These are phyloP conservation scores for Tyria jacobaeae DNA, from an alignment of 2,888 invertebrate species.

Conservation along the genomic window DNA sequence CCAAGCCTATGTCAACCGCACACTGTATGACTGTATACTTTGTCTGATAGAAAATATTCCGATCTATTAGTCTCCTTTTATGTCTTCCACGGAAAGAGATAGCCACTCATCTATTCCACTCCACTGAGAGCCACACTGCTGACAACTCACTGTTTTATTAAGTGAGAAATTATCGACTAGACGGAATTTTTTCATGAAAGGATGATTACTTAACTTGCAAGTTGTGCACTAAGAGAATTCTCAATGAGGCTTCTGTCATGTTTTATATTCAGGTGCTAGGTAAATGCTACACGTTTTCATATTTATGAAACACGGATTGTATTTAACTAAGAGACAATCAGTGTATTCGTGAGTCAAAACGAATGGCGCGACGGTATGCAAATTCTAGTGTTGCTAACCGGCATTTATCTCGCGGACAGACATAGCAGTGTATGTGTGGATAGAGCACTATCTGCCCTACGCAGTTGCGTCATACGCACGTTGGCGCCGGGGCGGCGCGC, in stretches of 20 bases:
- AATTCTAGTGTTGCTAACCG: conserved; percentile 44
- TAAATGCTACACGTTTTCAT: conserved; percentile 32
- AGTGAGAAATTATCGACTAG: conserved; percentile 19
- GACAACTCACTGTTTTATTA: conserved; percentile 18
- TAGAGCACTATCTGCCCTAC: conserved; percentile 50
- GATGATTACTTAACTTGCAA: conserved; percentile 20
- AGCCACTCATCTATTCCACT: no score
- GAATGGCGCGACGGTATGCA: conserved; percentile 29
- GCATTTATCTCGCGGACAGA: conserved; percentile 31
- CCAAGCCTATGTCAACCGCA: no score
- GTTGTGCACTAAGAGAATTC: conserved; percentile 19
- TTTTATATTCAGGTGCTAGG: conserved; percentile 18
- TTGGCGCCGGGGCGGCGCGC: conserved; percentile 56
- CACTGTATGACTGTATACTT: no score
- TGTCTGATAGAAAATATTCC: no score
- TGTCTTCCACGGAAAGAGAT: no score
- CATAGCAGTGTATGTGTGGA: conserved; percentile 41
- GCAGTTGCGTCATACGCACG: conserved; percentile 54
- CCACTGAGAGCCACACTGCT: no score
- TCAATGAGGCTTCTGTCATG: conserved; percentile 15
- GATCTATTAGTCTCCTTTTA: no score
- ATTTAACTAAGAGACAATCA: conserved; percentile 26
- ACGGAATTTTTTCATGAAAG: conserved; percentile 1
- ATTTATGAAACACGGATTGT: conserved; percentile 30
- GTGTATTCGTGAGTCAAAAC: conserved; percentile 27